Base-by-base conservation (phyloP, 2,888 invertebrate species). In the Osmoderma eremita region DNA sequence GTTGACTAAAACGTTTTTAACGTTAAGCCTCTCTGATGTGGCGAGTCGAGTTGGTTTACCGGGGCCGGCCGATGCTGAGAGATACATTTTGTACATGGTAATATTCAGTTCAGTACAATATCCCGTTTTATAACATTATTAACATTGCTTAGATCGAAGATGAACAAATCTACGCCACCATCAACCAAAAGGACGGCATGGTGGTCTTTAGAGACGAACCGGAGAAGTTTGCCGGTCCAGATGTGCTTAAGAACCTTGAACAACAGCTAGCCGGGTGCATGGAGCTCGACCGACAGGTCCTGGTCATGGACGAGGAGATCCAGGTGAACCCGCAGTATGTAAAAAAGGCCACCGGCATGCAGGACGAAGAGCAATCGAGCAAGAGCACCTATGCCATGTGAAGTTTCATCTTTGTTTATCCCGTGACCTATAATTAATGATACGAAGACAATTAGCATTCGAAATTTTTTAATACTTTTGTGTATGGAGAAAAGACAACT, bases 131-230 rank as follows among this genome's bases (percentile, higher is more conserved):
- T n/a, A n/a, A n/a, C n/a, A 80, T 84, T 38, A 56, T 20, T 41
- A 12, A n/a, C 30, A 63, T 58, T 42, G 74, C 76, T 61, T 75
- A 97, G 96, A 98, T 98, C 77, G 96, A 97, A 84, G 95, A 96
- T 80, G 93, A 94, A 63, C 96, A 97, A 85, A 98, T 98, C 75
- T 97, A 92, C 84, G 98, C 98, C 22, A 93, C 94, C 77, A 97
- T 98, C 73, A 97, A 97, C 84, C 95, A 97, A 84, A 95, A 94
- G 82, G 97, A 98, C 83, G 97, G 98, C 12, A 98, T 98, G 97
- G 97, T 98, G 13, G 88, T 95, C 63, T 98, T 98, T 81, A 90
- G 94, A 75, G 97, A 98, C 78, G 95, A 94, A 81, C 97, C 97
- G 8, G 97, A 97, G 80, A 96, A 95, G 81, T 97, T 94, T 81